A percentile compares a stretch with the other conserved stretches of the same genome.
phyloP scores from a whole-genome alignment of 2,888 invertebrate genomes.

The Mantis religiosa region DNA sequence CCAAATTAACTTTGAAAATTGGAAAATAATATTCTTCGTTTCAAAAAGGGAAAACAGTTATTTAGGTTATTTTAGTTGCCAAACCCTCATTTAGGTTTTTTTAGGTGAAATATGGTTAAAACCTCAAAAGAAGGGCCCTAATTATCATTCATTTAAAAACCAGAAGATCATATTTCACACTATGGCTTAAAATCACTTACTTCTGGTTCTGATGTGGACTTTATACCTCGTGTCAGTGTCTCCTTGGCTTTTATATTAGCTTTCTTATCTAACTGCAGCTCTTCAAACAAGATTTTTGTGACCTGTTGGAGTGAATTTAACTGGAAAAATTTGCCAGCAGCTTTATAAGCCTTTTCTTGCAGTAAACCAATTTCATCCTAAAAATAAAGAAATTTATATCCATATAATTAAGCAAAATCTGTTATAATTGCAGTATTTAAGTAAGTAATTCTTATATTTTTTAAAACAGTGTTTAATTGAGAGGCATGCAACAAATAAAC shows the following conservation, averaged over 20 bases:
- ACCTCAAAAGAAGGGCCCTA: too few relatives aligned
- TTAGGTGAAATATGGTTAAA: too few relatives aligned
- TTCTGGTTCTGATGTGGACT: slow-evolving; percentile 50
- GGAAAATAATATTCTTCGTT: too few relatives aligned
- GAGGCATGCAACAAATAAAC: not conserved
- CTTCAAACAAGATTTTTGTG: slow-evolving; percentile 47
- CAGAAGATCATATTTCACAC: too few relatives aligned
- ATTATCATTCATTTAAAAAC: too few relatives aligned
- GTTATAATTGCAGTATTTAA: not conserved
- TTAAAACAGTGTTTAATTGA: too few relatives aligned
- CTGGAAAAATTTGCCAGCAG: slow-evolving; percentile 46
- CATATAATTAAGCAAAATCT: not conserved
- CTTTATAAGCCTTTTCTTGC: slow-evolving; percentile 44
- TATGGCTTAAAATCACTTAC: slow-evolving; percentile 35
- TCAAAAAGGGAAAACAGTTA: too few relatives aligned
- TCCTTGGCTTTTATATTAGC: slow-evolving; percentile 42
- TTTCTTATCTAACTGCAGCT: slow-evolving; percentile 46
- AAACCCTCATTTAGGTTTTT: too few relatives aligned
- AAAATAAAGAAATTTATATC: not conserved
- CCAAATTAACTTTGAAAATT: too few relatives aligned
- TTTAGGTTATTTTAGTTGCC: too few relatives aligned
- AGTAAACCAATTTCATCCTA: slow-evolving; percentile 40
- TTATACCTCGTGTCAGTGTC: slow-evolving; percentile 44
- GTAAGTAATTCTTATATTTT: too few relatives aligned
- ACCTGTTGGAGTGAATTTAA: slow-evolving; percentile 48